These are phyloP conservation scores for Megaustenia siamemsis DNA, from an alignment of 2,888 invertebrate species.

Conservation along the genomic window DNA sequence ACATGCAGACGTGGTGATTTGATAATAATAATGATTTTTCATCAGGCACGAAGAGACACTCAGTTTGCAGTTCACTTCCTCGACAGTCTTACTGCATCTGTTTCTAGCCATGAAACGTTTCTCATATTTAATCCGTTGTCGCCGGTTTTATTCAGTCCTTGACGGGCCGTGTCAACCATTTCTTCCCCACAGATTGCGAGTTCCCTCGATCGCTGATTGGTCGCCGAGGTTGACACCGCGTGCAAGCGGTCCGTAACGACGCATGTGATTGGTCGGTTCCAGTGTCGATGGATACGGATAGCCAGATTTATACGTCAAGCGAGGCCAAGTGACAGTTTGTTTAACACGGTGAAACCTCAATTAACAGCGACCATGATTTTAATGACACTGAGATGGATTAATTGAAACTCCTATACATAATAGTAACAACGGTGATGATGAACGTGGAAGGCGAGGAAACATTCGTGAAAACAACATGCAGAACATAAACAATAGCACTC, in stretches of 20 bases:
- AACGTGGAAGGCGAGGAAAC: too few relatives aligned
- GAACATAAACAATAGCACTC: too few relatives aligned
- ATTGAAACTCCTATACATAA: conserved; percentile 4
- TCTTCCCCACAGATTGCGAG: background rate
- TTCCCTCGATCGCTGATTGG: conserved; percentile 28
- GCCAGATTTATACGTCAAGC: conserved; percentile 39
- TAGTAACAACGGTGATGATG: background rate
- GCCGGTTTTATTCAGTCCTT: background rate
- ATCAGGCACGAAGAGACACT: background rate
- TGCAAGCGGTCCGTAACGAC: conserved; percentile 39
- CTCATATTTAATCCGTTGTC: conserved; percentile 25
- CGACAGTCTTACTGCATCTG: background rate
- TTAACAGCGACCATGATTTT: conserved; percentile 35
- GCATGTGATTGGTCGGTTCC: conserved; percentile 39
- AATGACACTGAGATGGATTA: conserved; percentile 30
- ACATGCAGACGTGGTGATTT: background rate
- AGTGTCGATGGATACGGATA: conserved; percentile 19
- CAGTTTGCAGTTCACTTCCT: background rate
- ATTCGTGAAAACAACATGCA: too few relatives aligned
- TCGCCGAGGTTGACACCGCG: conserved; percentile 43
- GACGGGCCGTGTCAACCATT: background rate
- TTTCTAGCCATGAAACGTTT: too few relatives aligned
- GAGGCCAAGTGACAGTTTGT: conserved; percentile 41
- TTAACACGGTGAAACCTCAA: conserved; percentile 29
- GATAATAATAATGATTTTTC: background rate